Evolutionary conservation across 2,888 invertebrate species (phyloP).

Genomic region (Alcis repandata): DNA sequence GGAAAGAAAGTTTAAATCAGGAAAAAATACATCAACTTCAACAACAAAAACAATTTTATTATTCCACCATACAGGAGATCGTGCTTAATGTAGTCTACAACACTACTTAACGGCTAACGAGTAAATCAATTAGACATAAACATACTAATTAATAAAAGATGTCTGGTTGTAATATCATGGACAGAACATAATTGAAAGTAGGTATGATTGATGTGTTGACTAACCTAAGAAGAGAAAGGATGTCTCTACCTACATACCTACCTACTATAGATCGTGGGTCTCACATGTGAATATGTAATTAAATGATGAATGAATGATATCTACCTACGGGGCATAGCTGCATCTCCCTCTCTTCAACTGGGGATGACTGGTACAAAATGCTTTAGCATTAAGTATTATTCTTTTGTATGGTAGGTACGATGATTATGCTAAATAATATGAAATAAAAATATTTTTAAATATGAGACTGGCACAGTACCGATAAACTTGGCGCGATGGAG

Average conservation of each 20-base stretch:
- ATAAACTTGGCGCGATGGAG: no score
- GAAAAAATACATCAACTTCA: no score
- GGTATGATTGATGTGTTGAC: constrained; percentile 34
- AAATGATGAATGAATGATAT: constrained; percentile 11
- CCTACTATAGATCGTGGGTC: constrained; percentile 11
- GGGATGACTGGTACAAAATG: no score
- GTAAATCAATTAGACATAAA: constrained; percentile 22
- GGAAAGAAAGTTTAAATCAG: no score
- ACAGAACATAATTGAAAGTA: constrained; percentile 29
- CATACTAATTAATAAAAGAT: constrained; percentile 24
- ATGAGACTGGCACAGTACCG: no score
- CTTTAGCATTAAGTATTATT: no score
- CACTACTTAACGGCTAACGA: not conserved
- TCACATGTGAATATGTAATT: constrained; percentile 14
- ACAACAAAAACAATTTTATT: no score
- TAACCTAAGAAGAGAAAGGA: constrained; percentile 34
- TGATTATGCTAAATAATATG: no score
- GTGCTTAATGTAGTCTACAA: not conserved
- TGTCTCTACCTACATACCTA: constrained; percentile 29
- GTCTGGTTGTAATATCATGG: constrained; percentile 15
- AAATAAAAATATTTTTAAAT: no score
- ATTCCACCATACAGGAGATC: not conserved
- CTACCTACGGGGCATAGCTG: not conserved
- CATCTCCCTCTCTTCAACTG: no score
- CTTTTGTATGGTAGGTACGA: no score